Conservation (phyloP, 2,888 invertebrate genomes). For the Eupithecia dodoneata region DNA sequence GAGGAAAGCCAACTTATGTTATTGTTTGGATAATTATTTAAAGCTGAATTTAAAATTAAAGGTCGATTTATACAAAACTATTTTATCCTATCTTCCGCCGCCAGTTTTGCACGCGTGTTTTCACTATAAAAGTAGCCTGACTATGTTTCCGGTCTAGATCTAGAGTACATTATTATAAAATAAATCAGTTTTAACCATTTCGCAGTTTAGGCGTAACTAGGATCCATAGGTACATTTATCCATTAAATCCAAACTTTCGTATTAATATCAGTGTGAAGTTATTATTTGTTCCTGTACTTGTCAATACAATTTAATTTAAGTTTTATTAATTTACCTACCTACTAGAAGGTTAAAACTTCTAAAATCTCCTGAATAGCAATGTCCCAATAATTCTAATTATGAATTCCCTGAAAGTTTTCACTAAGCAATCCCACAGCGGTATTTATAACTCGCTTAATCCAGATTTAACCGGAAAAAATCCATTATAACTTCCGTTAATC, state of each 20-base stretch:
- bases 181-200: neutral
- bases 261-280: neutral
- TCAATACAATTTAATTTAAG: neutral
- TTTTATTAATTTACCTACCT: neutral
- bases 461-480: slow-evolving; percentile 43
- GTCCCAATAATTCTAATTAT: neutral
- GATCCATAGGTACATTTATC: neutral
- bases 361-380: neutral
- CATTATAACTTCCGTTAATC: slow-evolving; percentile 50
- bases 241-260: neutral
- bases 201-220: neutral
- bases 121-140: neutral
- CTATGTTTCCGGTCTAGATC: neutral
- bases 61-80: neutral
- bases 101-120: neutral
- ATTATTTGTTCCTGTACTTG: neutral
- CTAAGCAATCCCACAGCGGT: neutral
- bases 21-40: neutral
- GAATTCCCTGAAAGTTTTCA: neutral
- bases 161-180: neutral
- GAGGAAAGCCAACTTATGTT: neutral
- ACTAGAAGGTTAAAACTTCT: neutral
- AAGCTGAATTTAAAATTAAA: neutral
- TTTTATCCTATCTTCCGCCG: neutral
- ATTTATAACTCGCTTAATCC: slow-evolving; percentile 8